Evolutionary conservation across 2,797 vertebrate species (phyloP).

Genomic region (Phalanger gymnotis): DNA sequence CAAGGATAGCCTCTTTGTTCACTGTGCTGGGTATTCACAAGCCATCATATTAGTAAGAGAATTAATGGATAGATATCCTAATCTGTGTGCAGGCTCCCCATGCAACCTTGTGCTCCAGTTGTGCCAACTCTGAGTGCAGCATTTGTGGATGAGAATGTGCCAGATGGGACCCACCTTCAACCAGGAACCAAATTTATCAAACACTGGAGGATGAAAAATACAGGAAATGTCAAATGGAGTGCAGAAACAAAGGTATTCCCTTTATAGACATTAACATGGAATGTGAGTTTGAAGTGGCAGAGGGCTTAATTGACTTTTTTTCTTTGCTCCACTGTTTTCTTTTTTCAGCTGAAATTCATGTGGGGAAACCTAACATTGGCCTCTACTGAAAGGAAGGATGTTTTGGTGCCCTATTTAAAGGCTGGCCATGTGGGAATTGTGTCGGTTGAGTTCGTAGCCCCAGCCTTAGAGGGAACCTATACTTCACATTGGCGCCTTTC

Average conservation of each 20-base stretch:
- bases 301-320: neutral
- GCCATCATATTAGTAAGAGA: neutral
- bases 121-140: slow-evolving; percentile 95
- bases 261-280: neutral
- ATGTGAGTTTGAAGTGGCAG: neutral
- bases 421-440: slow-evolving; percentile 95
- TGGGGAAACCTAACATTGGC: slow-evolving; percentile 97
- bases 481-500: slow-evolving; percentile 98
- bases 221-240: slow-evolving; percentile 95
- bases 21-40: neutral
- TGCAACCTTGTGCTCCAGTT: slow-evolving; percentile 91
- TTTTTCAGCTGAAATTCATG: slow-evolving; percentile 96
- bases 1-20: neutral
- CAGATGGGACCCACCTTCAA: slow-evolving; percentile 95
- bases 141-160: slow-evolving; percentile 99
- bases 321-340: neutral
- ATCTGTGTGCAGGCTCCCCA: slow-evolving; percentile 89
- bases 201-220: slow-evolving; percentile 99
- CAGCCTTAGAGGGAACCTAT: slow-evolving; percentile 95
- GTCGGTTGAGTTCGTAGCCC: slow-evolving; percentile 95
- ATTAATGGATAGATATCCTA: slow-evolving; percentile 14
- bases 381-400: slow-evolving; percentile 90
- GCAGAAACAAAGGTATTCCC: slow-evolving; percentile 95
- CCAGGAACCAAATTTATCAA: slow-evolving; percentile 97
- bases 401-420: slow-evolving; percentile 92